Evolutionary conservation across 2,888 invertebrate genomes (phyloP), one percentile per base, ranked within the genome.

Genomic region (Cerceris rybyensis): DNA sequence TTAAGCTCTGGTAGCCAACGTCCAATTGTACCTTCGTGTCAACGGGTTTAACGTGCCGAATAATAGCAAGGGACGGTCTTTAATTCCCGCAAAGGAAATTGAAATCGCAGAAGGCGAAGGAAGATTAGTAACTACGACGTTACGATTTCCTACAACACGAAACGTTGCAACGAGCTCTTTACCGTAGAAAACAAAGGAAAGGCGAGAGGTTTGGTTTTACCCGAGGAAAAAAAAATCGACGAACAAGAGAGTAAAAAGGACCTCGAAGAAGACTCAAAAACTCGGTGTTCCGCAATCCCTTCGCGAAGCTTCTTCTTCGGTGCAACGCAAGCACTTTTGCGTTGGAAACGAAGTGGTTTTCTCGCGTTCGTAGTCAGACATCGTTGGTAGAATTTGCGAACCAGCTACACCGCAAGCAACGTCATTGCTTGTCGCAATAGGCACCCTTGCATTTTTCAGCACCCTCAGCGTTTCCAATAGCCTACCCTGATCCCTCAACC

Each of bases 281-380:
- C 75, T 80, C 74, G 58, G 42, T 58, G 60, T 61, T 75, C 73
- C 77, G 77, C 81, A 78, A 79, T 83, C 82, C 78, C 71, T 80
- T 63, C 66, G 63, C 57, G 74, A 77, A 80, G 73, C 39, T 67
- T 80, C 74, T 70, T 64, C 78, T 75, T 72, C 83, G 80, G 76
- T 74, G 88, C 88, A 87, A 81, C 87, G 90, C 87, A 88, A 89
- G 90, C 90, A 88, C 86, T 90, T 90, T 87, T 86, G 84, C 87
- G 86, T 85, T 88, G 81, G 86, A 89, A 88, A 78, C 79, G 76
- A 81, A 87, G 86, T 87, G 86, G 86, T 88, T 82, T 69, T 81
- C 70, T 81, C 82, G 78, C 80, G 80, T 82, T 85, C 86, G 84
- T 86, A 85, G 79, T 73, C 84, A 84, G 87, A 82, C 85, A 86